Evolutionary conservation across 2,113 vertebrate genomes (phyloP).

Genomic region (Macquaria australasica): DNA sequence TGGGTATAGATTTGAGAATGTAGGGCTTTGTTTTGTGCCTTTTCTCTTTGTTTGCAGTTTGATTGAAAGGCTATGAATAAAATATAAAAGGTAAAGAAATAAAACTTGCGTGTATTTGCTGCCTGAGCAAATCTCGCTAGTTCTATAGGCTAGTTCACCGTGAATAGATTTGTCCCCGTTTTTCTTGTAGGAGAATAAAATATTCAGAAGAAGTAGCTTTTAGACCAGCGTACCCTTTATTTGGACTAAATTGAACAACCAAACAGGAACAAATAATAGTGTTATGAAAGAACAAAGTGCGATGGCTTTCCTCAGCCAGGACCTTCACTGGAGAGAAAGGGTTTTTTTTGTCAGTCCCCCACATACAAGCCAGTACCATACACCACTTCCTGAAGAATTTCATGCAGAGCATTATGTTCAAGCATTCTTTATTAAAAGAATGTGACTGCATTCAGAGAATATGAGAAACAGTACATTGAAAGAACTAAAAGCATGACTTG

Average conservation of each 20-base stretch:
- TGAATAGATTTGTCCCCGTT: slow-evolving; percentile 30
- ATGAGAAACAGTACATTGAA: slow-evolving; percentile 25
- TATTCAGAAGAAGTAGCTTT: slow-evolving; percentile 70
- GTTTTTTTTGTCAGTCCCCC: slow-evolving; percentile 1
- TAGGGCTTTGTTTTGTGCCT: slow-evolving; percentile 4
- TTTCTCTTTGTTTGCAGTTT: slow-evolving; percentile 9
- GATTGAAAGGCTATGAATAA: slow-evolving; percentile 17
- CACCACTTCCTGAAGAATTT: slow-evolving; percentile 26
- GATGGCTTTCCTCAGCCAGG: slow-evolving; percentile 29
- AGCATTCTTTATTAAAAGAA: slow-evolving; percentile 58
- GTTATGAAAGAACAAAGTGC: slow-evolving; percentile 55
- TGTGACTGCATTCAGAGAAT: slow-evolving; percentile 31
- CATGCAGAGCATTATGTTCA: slow-evolving; percentile 21
- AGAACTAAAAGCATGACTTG: slow-evolving; percentile 55
- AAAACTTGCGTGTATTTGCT: slow-evolving; percentile 4
- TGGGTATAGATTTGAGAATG: slow-evolving; percentile 5
- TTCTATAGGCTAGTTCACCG: not conserved
- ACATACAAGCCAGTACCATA: slow-evolving; percentile 9
- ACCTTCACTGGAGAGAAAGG: slow-evolving; percentile 16
- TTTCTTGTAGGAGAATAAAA: slow-evolving; percentile 66
- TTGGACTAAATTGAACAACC: slow-evolving; percentile 62
- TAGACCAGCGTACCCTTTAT: slow-evolving; percentile 47
- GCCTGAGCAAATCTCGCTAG: slow-evolving; percentile 13
- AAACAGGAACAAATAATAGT: slow-evolving; percentile 58
- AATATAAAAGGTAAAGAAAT: not conserved